Evolutionary conservation across 1,140 invertebrate species (phyloP).

Genomic region (Procambarus clarkii): DNA sequence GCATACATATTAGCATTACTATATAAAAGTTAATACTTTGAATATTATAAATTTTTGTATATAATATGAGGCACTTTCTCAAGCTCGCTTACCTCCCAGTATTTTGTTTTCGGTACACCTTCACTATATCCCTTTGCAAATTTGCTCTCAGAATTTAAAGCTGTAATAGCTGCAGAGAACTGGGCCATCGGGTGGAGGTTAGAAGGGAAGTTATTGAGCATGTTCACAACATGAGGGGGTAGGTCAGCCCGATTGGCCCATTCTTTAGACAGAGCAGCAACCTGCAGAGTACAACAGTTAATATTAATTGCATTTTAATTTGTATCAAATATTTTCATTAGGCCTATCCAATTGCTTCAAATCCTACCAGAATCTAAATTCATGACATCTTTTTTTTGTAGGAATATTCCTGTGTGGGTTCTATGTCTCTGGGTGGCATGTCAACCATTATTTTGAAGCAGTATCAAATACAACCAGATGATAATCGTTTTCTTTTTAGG

Average conservation of each 20-base stretch:
- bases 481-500: too few relatives aligned
- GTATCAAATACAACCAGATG: too few relatives aligned
- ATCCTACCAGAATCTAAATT: too few relatives aligned
- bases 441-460: too few relatives aligned
- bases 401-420: too few relatives aligned
- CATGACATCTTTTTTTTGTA: too few relatives aligned
- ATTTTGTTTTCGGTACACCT: conserved; percentile 89
- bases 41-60: too few relatives aligned
- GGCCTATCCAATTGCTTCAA: too few relatives aligned
- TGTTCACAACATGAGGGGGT: conserved; percentile 93
- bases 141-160: conserved; percentile 94
- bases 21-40: neutral
- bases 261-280: conserved; percentile 88
- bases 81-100: conserved; percentile 83
- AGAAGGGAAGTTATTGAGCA: conserved; percentile 96
- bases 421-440: too few relatives aligned
- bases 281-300: conserved; percentile 72
- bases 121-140: conserved; percentile 94
- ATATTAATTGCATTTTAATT: too few relatives aligned
- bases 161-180: conserved; percentile 93
- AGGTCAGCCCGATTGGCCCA: conserved; percentile 93
- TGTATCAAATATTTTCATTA: too few relatives aligned
- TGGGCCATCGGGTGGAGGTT: conserved; percentile 97
- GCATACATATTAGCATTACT: neutral
- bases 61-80: neutral